Evolutionary conservation across 2,113 vertebrate species (phyloP).

Genomic region (Mixornis gularis): DNA sequence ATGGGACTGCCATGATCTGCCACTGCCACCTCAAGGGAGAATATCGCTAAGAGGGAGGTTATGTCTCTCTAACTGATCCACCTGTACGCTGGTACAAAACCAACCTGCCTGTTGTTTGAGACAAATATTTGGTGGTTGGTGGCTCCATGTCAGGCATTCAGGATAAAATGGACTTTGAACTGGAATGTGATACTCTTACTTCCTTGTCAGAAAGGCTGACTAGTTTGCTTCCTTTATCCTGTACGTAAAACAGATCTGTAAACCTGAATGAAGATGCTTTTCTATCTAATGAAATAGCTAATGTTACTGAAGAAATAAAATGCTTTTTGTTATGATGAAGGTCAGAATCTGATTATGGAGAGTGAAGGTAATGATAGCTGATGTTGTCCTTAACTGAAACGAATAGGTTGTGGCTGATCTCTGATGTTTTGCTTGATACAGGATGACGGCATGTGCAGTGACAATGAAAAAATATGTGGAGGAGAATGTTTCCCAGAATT

Average conservation of each 20-base stretch:
- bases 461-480: conserved; percentile 98
- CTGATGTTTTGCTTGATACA: conserved; percentile 46
- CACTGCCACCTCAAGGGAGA: not conserved
- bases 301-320: not conserved
- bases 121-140: conserved; percentile 18
- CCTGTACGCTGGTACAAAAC: not conserved
- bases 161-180: conserved; percentile 32
- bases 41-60: not conserved
- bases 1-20: not conserved
- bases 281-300: not conserved
- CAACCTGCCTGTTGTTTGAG: not conserved
- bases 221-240: not conserved
- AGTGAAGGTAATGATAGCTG: not conserved
- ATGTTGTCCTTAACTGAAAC: not conserved
- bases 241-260: not conserved
- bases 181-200: not conserved
- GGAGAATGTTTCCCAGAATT: conserved; percentile 91
- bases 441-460: conserved; percentile 90
- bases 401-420: not conserved
- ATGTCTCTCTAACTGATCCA: not conserved
- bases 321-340: not conserved
- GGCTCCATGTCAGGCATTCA: not conserved
- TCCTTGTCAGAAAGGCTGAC: not conserved
- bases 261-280: not conserved
- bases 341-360: not conserved